Conservation (phyloP, 2,113 vertebrate genomes). For the Plecturocebus donacophilus region DNA sequence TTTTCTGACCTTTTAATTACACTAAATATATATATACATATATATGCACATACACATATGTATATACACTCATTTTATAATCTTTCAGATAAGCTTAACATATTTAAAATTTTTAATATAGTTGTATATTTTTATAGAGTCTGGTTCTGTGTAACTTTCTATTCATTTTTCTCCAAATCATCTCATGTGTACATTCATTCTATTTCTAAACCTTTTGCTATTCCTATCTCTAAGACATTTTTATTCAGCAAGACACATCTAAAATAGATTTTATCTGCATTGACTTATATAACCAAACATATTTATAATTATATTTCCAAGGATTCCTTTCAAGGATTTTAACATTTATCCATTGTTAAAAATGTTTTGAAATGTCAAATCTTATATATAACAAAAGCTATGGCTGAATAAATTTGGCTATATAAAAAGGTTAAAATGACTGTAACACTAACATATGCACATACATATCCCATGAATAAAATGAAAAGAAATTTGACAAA, state of each 20-base stretch:
- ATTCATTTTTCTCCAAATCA: constrained; percentile 70
- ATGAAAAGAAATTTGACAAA: not conserved
- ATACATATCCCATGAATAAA: not conserved
- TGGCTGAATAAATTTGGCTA: not conserved
- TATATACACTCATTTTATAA: not conserved
- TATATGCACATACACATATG: accelerated
- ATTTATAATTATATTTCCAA: constrained; percentile 71
- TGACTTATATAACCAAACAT: constrained; percentile 69
- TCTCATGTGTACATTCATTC: constrained; percentile 71
- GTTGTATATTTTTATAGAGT: constrained; percentile 67
- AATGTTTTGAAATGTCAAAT: constrained; percentile 50
- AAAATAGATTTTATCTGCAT: constrained; percentile 76
- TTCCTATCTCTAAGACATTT: constrained; percentile 75
- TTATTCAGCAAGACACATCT: constrained; percentile 71
- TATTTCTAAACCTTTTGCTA: constrained; percentile 75
- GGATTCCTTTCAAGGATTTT: constrained; percentile 71
- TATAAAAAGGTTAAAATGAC: constrained; percentile 29
- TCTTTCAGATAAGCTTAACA: constrained; percentile 49
- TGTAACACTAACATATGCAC: not conserved
- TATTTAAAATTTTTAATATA: constrained; percentile 74
- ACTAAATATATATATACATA: not conserved
- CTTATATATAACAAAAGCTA: not conserved
- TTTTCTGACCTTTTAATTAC: constrained; percentile 15
- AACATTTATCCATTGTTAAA: constrained; percentile 70
- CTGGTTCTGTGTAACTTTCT: constrained; percentile 66